A percentile compares a stretch with the other conserved stretches of the same genome.
phyloP scores from a whole-genome alignment of 2,113 vertebrate species.

The Tychaedon coryphoeus region DNA sequence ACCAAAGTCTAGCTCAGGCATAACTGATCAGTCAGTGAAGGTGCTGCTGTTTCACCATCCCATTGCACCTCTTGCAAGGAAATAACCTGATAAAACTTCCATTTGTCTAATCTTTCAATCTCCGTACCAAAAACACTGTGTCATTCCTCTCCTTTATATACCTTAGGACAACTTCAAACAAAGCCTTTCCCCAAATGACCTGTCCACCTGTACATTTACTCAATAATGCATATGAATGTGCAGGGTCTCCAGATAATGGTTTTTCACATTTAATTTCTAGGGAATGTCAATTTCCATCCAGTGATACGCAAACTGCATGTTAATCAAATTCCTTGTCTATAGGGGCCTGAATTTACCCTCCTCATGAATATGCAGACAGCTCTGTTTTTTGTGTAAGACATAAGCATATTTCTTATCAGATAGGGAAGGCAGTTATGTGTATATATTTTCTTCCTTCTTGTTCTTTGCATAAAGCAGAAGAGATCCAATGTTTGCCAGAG shows the following conservation, averaged over 20 bases:
- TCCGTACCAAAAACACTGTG: background rate
- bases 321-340: constrained; percentile 48
- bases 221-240: constrained; percentile 28
- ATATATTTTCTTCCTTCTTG: background rate
- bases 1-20: background rate
- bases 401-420: constrained; percentile 38
- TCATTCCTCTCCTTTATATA: background rate
- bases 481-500: background rate
- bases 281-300: constrained; percentile 25
- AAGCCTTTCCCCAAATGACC: background rate
- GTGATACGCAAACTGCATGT: constrained; percentile 22
- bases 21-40: background rate
- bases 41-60: background rate
- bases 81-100: background rate
- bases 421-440: background rate
- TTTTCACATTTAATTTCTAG: constrained; percentile 38
- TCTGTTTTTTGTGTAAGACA: constrained; percentile 21
- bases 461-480: constrained; percentile 52
- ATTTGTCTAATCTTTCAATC: background rate
- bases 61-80: background rate
- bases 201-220: constrained; percentile 9
- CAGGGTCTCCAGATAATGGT: background rate
- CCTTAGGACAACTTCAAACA: background rate
- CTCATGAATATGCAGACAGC: constrained; percentile 61
- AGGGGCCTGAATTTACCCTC: background rate